phyloP scores from a whole-genome alignment of 2,888 invertebrate genomes.

The Electrophaes corylata region DNA sequence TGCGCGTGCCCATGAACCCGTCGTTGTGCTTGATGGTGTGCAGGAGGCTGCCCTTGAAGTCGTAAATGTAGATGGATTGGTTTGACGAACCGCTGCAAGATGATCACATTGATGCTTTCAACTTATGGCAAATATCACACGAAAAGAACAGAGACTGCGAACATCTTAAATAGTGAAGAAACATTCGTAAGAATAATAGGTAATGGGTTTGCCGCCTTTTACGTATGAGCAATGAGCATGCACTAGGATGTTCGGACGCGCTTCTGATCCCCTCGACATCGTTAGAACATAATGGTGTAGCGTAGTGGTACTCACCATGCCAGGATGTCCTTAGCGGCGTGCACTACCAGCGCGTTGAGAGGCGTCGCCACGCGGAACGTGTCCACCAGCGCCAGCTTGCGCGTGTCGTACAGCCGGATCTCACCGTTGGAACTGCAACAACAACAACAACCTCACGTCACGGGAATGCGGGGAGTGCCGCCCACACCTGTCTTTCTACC shows the following conservation, averaged over 20 bases:
- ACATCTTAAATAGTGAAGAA: too few relatives aligned
- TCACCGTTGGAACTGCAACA: slow-evolving; percentile 88
- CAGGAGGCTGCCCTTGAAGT: slow-evolving; percentile 88
- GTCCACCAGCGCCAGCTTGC: slow-evolving; percentile 84
- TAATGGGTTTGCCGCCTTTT: too few relatives aligned
- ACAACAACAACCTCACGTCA: not conserved
- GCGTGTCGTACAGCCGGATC: slow-evolving; percentile 89
- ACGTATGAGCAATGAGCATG: too few relatives aligned
- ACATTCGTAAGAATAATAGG: too few relatives aligned
- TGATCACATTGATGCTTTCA: slow-evolving; percentile 81
- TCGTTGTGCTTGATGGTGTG: slow-evolving; percentile 95
- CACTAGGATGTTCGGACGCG: too few relatives aligned
- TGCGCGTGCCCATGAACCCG: slow-evolving; percentile 92
- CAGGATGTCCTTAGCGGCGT: slow-evolving; percentile 90
- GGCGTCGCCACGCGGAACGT: slow-evolving; percentile 88
- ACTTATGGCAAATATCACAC: too few relatives aligned
- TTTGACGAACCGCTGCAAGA: slow-evolving; percentile 88
- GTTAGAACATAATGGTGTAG: not conserved
- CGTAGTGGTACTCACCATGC: slow-evolving; percentile 88
- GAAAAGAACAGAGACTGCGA: too few relatives aligned
- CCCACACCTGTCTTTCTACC: too few relatives aligned
- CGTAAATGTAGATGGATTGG: slow-evolving; percentile 91
- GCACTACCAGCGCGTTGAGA: slow-evolving; percentile 93
- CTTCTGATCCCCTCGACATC: too few relatives aligned
- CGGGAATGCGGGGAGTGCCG: not conserved